phyloP scores from a whole-genome alignment of 1,140 invertebrate species.

The Neodiprion lecontei region DNA sequence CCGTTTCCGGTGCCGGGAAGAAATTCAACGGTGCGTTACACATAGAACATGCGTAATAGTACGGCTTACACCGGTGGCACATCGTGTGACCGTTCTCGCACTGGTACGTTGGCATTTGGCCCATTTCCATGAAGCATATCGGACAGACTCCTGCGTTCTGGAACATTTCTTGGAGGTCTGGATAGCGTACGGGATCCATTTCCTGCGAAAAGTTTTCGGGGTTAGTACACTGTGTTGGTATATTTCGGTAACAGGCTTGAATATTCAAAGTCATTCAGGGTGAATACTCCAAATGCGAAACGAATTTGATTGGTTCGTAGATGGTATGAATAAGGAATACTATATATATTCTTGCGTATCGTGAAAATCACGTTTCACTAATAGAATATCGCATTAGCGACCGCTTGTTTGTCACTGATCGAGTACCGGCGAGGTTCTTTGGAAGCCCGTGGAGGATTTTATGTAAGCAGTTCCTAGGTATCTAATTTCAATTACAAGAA shows the following conservation, averaged over 20 bases:
- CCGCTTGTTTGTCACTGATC: too few species aligned
- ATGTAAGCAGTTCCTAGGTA: too few species aligned
- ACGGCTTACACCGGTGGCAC: constrained; percentile 51
- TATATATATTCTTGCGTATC: too few species aligned
- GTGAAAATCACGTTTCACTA: too few species aligned
- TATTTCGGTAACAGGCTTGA: constrained; percentile 5
- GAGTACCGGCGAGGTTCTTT: too few species aligned
- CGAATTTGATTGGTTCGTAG: too few species aligned
- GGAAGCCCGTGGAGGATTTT: too few species aligned
- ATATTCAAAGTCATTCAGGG: background rate
- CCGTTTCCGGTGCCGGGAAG: constrained; percentile 20
- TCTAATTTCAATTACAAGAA: too few species aligned
- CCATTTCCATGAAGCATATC: constrained; percentile 49
- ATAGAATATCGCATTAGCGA: too few species aligned
- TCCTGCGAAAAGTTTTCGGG: background rate
- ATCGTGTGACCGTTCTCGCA: constrained; percentile 44
- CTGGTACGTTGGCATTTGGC: constrained; percentile 34
- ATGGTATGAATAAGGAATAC: too few species aligned
- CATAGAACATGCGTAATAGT: constrained; percentile 46
- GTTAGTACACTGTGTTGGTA: background rate
- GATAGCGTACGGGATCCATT: constrained; percentile 43
- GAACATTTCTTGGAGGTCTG: constrained; percentile 45
- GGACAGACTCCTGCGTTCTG: constrained; percentile 46
- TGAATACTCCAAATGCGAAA: background rate
- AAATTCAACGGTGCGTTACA: constrained; percentile 37